Conservation (phyloP, 2,113 vertebrate species). For the Pristiophorus japonicus region DNA sequence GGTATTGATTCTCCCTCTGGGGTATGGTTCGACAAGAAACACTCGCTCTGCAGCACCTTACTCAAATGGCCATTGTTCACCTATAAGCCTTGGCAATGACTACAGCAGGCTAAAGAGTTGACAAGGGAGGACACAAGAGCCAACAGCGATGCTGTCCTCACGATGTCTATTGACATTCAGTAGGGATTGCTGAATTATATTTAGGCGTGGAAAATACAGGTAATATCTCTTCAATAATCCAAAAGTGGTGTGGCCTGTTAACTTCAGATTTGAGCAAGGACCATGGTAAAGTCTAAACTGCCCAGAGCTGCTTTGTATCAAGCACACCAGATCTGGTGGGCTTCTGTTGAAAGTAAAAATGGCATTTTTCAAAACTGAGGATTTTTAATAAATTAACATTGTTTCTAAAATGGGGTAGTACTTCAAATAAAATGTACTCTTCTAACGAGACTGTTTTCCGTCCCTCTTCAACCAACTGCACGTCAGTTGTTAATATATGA, state of each 20-base stretch:
- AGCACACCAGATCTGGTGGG: neutral
- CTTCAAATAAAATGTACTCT: neutral
- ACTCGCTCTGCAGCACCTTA: neutral
- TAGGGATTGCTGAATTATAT: neutral
- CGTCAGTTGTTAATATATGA: neutral
- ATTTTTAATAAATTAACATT: neutral
- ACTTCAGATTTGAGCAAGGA: neutral
- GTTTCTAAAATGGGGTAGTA: neutral
- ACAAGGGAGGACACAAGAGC: neutral
- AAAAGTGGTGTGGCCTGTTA: neutral
- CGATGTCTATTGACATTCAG: neutral
- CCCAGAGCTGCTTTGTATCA: neutral
- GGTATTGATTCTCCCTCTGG: neutral
- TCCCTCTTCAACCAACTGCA: neutral
- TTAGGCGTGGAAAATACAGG: neutral
- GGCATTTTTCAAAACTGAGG: neutral
- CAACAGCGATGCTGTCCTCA: neutral
- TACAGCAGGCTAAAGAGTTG: neutral
- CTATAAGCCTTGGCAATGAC: neutral
- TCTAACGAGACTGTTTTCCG: too few relatives aligned
- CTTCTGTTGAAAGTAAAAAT: neutral
- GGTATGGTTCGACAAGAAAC: neutral
- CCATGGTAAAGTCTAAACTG: neutral
- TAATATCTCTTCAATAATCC: neutral
- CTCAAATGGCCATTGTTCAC: neutral